A percentile compares a stretch with the other conserved stretches of the same genome.
These are phyloP conservation scores for Orthonevra nobilis DNA, from an alignment of 2,888 invertebrate genomes.

Conservation along the genomic window DNA sequence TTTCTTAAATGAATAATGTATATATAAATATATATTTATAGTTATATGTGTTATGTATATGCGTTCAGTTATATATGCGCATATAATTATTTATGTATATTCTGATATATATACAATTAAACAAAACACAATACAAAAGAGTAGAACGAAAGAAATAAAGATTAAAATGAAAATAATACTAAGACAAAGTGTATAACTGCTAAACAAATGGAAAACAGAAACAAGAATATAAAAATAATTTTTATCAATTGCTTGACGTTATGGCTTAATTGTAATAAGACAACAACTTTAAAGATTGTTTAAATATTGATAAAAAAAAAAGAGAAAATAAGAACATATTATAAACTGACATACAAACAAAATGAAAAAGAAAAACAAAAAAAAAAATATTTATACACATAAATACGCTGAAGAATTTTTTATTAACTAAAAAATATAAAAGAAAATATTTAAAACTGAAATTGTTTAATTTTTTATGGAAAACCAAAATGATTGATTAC, in stretches of 20 bases:
- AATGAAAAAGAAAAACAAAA: constrained; percentile 46
- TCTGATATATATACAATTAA: constrained; percentile 17
- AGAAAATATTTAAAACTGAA: constrained; percentile 71
- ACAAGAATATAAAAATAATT: constrained; percentile 38
- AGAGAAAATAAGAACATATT: constrained; percentile 36
- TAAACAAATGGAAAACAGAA: constrained; percentile 42
- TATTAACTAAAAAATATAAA: constrained; percentile 73
- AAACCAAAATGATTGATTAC: no score
- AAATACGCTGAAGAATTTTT: constrained; percentile 73
- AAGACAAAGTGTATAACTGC: constrained; percentile 51
- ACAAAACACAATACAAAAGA: constrained; percentile 14
- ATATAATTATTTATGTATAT: constrained; percentile 40
- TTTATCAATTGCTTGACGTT: constrained; percentile 71
- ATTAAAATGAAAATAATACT: constrained; percentile 29
- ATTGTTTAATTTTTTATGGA: no score
- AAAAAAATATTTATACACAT: constrained; percentile 73
- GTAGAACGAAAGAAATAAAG: constrained; percentile 32
- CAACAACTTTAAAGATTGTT: constrained; percentile 62
- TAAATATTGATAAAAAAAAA: constrained; percentile 49
- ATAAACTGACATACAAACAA: constrained; percentile 42
- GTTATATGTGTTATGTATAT: constrained; percentile 32
- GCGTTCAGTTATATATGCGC: neutral
- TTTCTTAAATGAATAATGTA: constrained; percentile 46
- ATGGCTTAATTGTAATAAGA: constrained; percentile 72
- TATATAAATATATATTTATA: constrained; percentile 37